These are phyloP conservation scores for Sebastes fasciatus DNA, from an alignment of 2,113 vertebrate species.

Conservation along the genomic window DNA sequence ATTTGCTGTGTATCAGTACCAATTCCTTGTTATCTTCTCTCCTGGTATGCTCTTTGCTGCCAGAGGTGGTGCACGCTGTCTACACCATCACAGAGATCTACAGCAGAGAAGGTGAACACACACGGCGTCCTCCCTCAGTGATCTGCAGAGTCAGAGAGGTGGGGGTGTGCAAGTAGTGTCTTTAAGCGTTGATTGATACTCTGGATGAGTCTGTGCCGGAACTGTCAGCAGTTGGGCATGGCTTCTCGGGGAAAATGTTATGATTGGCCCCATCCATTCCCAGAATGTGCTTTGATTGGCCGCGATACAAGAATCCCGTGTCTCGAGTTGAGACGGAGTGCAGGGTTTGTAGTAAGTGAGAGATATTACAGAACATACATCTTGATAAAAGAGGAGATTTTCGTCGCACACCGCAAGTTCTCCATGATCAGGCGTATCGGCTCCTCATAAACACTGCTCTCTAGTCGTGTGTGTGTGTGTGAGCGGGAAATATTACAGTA, in stretches of 20 bases:
- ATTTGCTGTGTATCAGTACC: background rate
- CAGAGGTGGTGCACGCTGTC: constrained; percentile 7
- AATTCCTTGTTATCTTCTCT: background rate
- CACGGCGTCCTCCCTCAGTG: constrained; percentile 20
- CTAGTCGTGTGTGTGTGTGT: constrained; percentile 18
- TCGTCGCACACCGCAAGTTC: constrained; percentile 29
- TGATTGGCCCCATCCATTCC: constrained; percentile 67
- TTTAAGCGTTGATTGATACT: constrained; percentile 59
- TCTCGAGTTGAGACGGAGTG: constrained; percentile 53
- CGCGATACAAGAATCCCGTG: constrained; percentile 53
- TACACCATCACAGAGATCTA: constrained; percentile 14
- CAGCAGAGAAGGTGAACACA: constrained; percentile 44
- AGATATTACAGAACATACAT: constrained; percentile 67
- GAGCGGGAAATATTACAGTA: constrained; percentile 55
- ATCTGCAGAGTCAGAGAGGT: constrained; percentile 29
- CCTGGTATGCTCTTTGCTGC: constrained; percentile 9
- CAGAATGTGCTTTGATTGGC: constrained; percentile 75
- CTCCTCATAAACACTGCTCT: constrained; percentile 44
- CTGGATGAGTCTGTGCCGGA: constrained; percentile 46
- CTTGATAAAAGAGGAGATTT: constrained; percentile 67
- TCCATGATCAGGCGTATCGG: constrained; percentile 42
- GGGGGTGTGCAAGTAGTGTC: constrained; percentile 15
- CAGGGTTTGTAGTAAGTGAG: constrained; percentile 63
- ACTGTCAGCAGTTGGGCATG: constrained; percentile 58
- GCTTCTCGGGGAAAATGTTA: constrained; percentile 65